Percentiles rank a stretch among this genome's conserved stretches.
Evolutionary conservation across 2,797 vertebrate species (phyloP).

Genomic region (Sternotherus odoratus): DNA sequence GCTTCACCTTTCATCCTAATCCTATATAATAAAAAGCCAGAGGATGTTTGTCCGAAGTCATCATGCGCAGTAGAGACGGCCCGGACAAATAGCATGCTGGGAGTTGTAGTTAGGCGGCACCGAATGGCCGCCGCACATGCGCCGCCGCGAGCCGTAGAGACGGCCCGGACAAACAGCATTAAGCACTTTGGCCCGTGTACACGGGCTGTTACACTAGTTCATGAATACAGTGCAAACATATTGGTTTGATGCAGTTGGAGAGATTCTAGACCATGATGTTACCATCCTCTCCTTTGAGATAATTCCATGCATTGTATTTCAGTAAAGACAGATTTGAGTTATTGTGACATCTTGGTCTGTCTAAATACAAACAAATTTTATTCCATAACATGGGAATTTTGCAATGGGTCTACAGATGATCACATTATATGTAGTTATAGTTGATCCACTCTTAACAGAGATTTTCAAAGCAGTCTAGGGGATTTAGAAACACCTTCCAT

Average conservation of each 20-base stretch:
- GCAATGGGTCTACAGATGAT: background rate
- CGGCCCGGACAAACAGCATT: too few species aligned
- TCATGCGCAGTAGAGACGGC: too few species aligned
- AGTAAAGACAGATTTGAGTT: background rate
- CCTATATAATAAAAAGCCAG: too few species aligned
- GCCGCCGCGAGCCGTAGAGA: too few species aligned
- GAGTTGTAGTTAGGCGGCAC: too few species aligned
- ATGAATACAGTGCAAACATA: accelerated
- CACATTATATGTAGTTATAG: background rate
- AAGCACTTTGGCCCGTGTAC: too few species aligned
- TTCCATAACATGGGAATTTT: background rate
- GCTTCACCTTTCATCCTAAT: accelerated
- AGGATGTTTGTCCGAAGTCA: too few species aligned
- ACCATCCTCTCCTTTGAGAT: accelerated
- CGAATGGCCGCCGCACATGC: too few species aligned
- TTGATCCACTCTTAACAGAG: background rate
- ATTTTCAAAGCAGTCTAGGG: background rate
- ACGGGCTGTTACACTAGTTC: too few species aligned
- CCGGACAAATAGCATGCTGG: too few species aligned
- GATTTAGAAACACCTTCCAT: background rate
- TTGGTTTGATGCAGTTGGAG: too few species aligned
- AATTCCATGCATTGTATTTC: background rate
- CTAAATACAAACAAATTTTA: background rate
- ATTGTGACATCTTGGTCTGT: accelerated
- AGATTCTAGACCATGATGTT: background rate